Evolutionary conservation across 2,113 vertebrate genomes (phyloP).

Genomic region (Stomatorhinus ivindoensis): DNA sequence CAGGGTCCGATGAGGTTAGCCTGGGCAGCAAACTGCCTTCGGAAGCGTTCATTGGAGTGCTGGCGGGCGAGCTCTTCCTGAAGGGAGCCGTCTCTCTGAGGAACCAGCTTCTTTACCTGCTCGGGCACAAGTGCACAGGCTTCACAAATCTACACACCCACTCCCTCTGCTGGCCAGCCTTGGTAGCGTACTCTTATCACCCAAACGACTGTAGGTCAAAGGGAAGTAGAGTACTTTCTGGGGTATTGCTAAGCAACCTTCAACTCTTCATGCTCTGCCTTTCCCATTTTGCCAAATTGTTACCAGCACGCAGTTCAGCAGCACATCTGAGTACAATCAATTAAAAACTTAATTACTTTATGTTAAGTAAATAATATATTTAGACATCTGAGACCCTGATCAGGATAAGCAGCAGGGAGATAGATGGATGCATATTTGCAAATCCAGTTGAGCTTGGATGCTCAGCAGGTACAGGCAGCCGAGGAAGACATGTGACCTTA

Average conservation of each 20-base stretch:
- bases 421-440: background rate
- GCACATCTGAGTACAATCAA: background rate
- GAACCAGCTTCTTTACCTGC: slow-evolving; percentile 79
- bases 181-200: background rate
- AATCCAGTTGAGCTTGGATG: background rate
- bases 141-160: background rate
- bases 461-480: background rate
- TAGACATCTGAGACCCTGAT: background rate
- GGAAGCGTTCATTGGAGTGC: slow-evolving; percentile 68
- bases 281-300: background rate
- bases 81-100: slow-evolving; percentile 69
- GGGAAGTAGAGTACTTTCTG: background rate
- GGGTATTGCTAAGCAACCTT: background rate
- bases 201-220: background rate
- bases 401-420: background rate
- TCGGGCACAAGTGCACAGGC: background rate
- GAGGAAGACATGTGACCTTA: background rate
- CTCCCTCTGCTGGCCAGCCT: background rate
- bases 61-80: slow-evolving; percentile 78
- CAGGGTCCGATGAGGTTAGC: slow-evolving; percentile 79
- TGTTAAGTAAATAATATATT: background rate
- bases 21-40: slow-evolving; percentile 78
- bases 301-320: background rate
- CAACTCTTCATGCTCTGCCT: background rate
- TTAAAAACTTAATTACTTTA: background rate